These are phyloP conservation scores for Drosophila dunni DNA, from an alignment of 1,140 invertebrate genomes.

Conservation along the genomic window DNA sequence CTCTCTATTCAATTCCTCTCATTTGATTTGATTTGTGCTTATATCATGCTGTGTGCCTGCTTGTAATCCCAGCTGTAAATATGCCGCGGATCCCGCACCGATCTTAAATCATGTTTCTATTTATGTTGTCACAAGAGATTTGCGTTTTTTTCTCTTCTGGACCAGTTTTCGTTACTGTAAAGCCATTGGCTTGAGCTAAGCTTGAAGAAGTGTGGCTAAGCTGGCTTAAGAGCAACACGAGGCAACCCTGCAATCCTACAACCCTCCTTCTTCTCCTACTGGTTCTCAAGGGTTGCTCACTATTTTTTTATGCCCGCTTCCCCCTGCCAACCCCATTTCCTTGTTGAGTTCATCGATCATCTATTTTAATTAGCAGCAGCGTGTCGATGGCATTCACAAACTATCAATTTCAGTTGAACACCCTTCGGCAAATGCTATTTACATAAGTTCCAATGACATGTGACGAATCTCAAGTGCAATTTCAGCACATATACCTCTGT, in stretches of 20 bases:
- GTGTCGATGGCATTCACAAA: conserved; percentile 82
- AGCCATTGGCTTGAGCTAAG: conserved; percentile 18
- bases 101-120: conserved; percentile 83
- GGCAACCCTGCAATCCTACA: conserved; percentile 46
- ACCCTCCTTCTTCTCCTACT: conserved; percentile 22
- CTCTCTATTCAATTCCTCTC: conserved; percentile 20
- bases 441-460: conserved; percentile 71
- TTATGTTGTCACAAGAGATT: conserved; percentile 84
- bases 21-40: conserved; percentile 7
- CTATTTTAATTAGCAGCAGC: conserved; percentile 83
- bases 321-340: not conserved
- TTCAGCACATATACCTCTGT: conserved; percentile 17
- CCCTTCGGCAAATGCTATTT: conserved; percentile 58
- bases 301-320: conserved; percentile 38
- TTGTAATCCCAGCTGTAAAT: conserved; percentile 84
- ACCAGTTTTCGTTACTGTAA: conserved; percentile 19
- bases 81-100: conserved; percentile 73
- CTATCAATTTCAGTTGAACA: conserved; percentile 77
- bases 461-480: conserved; percentile 77
- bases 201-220: conserved; percentile 67
- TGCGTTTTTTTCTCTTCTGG: conserved; percentile 53
- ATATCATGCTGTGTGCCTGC: conserved; percentile 50
- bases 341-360: conserved; percentile 69
- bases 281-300: conserved; percentile 74
- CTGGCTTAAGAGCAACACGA: conserved; percentile 64